These are phyloP conservation scores for Elysia crispata DNA, from an alignment of 2,888 invertebrate species.

Conservation along the genomic window DNA sequence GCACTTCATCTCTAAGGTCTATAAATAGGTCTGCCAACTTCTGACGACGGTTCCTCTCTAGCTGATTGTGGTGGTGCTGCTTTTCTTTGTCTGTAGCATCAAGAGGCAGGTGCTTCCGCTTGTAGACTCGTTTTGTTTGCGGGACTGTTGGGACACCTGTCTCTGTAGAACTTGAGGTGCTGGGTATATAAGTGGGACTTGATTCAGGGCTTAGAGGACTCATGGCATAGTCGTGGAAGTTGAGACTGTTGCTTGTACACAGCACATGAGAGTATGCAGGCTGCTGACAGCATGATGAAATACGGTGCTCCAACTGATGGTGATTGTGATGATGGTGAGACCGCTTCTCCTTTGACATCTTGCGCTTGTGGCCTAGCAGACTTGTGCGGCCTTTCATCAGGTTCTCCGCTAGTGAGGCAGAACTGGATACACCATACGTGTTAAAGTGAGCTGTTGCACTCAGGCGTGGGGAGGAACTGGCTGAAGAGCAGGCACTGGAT, in stretches of 20 bases:
- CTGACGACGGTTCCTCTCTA: constrained; percentile 44
- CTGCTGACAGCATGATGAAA: not conserved
- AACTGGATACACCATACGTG: constrained; percentile 2
- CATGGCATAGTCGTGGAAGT: constrained; percentile 48
- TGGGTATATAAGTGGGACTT: not conserved
- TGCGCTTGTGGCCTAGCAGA: constrained; percentile 34
- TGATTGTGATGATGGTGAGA: not conserved
- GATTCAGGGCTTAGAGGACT: constrained; percentile 22
- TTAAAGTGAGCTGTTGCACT: not conserved
- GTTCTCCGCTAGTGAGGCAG: constrained; percentile 2
- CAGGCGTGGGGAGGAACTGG: not conserved
- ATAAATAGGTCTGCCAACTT: constrained; percentile 46
- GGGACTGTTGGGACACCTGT: constrained; percentile 34
- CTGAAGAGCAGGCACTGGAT: not conserved
- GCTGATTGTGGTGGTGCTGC: constrained; percentile 45
- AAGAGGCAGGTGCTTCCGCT: constrained; percentile 4
- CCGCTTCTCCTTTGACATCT: constrained; percentile 33
- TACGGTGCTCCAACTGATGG: not conserved
- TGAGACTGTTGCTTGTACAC: constrained; percentile 41
- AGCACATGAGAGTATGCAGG: constrained; percentile 21
- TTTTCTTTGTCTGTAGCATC: constrained; percentile 41
- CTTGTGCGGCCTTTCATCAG: not conserved
- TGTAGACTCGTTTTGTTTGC: constrained; percentile 27
- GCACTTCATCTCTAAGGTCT: constrained; percentile 42
- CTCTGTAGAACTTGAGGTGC: constrained; percentile 28